A percentile compares a stretch with the other conserved stretches of the same genome.
phyloP scores from a whole-genome alignment of 2,888 invertebrate genomes.

The Osmoderma eremita region DNA sequence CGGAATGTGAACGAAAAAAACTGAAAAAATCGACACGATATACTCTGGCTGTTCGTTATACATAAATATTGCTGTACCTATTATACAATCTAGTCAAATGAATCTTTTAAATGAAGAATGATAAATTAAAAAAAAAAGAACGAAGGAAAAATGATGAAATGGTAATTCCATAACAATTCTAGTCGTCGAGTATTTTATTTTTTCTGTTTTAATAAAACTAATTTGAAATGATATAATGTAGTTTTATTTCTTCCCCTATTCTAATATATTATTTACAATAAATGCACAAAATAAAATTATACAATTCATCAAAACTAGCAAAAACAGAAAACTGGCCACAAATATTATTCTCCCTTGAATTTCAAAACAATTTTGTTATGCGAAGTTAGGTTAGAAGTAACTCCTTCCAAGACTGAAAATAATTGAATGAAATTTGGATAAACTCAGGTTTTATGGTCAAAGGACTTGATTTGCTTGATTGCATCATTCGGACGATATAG shows the following conservation, averaged over 20 bases:
- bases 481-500: too few relatives aligned
- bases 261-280: background rate
- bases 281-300: background rate
- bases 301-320: background rate
- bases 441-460: too few relatives aligned
- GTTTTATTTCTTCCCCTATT: conserved; percentile 24
- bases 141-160: conserved; percentile 41
- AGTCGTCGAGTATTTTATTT: conserved; percentile 60
- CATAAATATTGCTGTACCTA: conserved; percentile 50
- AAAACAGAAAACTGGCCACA: too few relatives aligned
- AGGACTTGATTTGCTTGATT: too few relatives aligned
- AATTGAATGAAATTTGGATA: too few relatives aligned
- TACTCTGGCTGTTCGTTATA: conserved; percentile 54
- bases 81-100: conserved; percentile 60
- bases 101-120: conserved; percentile 48
- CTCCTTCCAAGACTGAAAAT: background rate
- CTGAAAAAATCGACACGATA: conserved; percentile 48
- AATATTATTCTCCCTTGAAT: too few relatives aligned
- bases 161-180: conserved; percentile 61
- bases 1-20: background rate
- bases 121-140: background rate
- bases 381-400: background rate
- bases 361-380: too few relatives aligned
- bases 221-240: conserved; percentile 45
- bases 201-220: conserved; percentile 52